Percentiles rank a stretch among this genome's conserved stretches.
These are phyloP conservation scores for Hylyphantes graminicola DNA, from an alignment of 1,140 invertebrate genomes.

Conservation along the genomic window DNA sequence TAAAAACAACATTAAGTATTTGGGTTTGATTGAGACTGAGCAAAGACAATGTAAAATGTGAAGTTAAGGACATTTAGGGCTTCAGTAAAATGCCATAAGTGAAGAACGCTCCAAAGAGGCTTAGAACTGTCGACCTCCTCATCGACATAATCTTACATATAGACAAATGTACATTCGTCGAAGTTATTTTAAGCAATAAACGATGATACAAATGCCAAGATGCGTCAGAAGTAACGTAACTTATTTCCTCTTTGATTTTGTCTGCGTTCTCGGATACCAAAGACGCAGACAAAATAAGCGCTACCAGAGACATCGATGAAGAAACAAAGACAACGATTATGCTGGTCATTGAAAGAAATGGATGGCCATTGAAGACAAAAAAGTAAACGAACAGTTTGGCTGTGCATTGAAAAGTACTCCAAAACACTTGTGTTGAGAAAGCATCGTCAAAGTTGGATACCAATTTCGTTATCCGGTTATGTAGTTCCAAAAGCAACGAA, in stretches of 20 bases:
- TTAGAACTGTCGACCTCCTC: neutral
- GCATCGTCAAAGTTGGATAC: neutral
- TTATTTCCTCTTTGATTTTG: constrained; percentile 4
- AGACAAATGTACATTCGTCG: neutral
- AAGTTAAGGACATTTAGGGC: too few relatives aligned
- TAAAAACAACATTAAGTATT: too few relatives aligned
- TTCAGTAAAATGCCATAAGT: too few relatives aligned
- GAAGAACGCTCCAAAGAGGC: too few relatives aligned
- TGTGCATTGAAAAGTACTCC: neutral
- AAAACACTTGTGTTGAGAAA: neutral
- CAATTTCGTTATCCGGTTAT: neutral
- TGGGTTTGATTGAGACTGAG: too few relatives aligned
- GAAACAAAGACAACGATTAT: neutral
- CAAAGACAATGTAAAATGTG: too few relatives aligned
- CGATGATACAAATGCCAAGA: neutral
- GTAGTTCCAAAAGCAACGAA: neutral
- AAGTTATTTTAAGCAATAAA: neutral
- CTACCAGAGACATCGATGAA: neutral
- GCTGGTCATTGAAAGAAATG: neutral
- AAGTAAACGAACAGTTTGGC: neutral
- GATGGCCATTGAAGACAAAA: neutral
- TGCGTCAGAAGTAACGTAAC: neutral
- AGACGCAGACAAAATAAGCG: neutral
- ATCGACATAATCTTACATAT: neutral
- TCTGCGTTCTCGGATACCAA: neutral